phyloP scores from a whole-genome alignment of 2,113 vertebrate species.

The Psilopsiagon aymara region DNA sequence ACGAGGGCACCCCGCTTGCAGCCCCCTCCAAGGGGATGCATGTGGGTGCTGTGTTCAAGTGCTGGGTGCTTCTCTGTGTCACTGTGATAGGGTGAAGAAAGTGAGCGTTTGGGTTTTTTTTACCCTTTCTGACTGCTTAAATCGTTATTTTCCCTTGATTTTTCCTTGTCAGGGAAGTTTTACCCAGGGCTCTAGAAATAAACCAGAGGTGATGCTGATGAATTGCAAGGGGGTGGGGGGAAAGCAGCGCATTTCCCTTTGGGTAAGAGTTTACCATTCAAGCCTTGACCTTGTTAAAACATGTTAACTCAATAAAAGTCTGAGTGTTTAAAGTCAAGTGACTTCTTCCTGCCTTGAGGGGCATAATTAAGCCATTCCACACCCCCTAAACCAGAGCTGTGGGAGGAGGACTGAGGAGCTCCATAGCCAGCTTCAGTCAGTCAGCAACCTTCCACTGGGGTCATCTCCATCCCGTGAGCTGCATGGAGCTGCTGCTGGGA shows the following conservation, averaged over 20 bases:
- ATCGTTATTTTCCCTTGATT: background rate
- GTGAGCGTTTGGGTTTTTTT: background rate
- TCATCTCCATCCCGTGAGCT: background rate
- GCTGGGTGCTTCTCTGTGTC: background rate
- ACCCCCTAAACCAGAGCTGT: background rate
- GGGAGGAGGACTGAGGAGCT: background rate
- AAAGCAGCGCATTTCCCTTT: background rate
- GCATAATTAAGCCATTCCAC: conserved; percentile 48
- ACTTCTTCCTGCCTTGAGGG: conserved; percentile 62
- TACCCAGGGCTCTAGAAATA: background rate
- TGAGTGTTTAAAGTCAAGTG: conserved; percentile 50
- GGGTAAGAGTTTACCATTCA: conserved; percentile 7
- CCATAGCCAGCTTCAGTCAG: background rate
- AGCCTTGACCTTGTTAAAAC: conserved; percentile 65
- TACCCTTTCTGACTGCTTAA: background rate
- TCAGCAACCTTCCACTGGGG: background rate
- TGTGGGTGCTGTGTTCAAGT: background rate
- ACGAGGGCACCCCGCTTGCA: background rate
- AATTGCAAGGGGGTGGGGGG: background rate
- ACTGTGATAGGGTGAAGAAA: background rate
- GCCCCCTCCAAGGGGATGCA: background rate
- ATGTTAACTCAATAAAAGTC: conserved; percentile 55
- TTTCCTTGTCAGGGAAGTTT: background rate
- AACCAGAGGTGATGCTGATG: background rate
- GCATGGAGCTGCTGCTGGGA: background rate